phyloP scores from a whole-genome alignment of 1,140 invertebrate genomes.

The Spodoptera frugiperda region DNA sequence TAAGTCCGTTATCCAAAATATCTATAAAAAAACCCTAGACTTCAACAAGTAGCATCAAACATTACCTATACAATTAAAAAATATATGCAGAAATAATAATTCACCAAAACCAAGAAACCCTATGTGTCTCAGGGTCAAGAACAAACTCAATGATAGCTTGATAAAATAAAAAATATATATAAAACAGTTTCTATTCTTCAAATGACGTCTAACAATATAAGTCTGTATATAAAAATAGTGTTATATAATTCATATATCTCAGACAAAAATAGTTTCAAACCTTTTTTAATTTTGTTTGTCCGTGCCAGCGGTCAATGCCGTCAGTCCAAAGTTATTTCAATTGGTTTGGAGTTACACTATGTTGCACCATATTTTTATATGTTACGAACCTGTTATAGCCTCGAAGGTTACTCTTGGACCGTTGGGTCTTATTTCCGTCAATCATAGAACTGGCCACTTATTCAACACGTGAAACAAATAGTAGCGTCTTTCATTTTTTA shows the following conservation, averaged over 20 bases:
- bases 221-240: too few species aligned
- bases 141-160: too few species aligned
- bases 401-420: conserved; percentile 3
- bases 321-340: conserved; percentile 9
- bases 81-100: too few species aligned
- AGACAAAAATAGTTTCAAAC: not conserved
- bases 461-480: conserved; percentile 7
- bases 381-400: conserved; percentile 8
- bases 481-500: not conserved
- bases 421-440: conserved; percentile 14
- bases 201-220: too few species aligned
- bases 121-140: too few species aligned
- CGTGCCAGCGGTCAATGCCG: not conserved
- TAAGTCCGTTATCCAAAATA: too few species aligned
- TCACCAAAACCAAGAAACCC: too few species aligned
- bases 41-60: too few species aligned
- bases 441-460: not conserved
- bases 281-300: not conserved
- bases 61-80: too few species aligned
- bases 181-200: too few species aligned
- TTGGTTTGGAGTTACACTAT: conserved; percentile 15
- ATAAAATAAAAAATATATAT: too few species aligned
- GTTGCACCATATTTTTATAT: conserved; percentile 33
- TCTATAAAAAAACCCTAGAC: too few species aligned
- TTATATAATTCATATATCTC: not conserved